Evolutionary conservation across 2,113 vertebrate genomes (phyloP).

Genomic region (Callocephalon fimbriatum): DNA sequence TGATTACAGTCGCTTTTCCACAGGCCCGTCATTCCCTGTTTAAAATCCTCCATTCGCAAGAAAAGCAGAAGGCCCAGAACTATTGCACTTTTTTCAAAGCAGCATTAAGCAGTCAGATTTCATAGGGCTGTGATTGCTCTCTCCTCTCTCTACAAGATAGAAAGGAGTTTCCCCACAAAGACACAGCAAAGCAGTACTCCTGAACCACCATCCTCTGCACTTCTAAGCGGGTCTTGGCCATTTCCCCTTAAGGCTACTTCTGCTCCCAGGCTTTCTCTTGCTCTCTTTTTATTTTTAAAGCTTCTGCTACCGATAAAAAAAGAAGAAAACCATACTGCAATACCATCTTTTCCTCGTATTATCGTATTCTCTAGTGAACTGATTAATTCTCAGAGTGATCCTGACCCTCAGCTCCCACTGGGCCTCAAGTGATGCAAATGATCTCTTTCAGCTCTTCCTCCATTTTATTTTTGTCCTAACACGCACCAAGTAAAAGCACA

Average conservation of each 20-base stretch:
- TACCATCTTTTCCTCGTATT: neutral
- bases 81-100: neutral
- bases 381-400: constrained; percentile 5
- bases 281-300: constrained; percentile 28
- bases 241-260: neutral
- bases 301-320: neutral
- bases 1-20: neutral
- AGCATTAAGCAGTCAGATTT: neutral
- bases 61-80: neutral
- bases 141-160: neutral
- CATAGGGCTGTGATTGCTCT: neutral
- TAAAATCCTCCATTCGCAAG: neutral
- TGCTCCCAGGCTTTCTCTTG: neutral
- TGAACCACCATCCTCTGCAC: neutral
- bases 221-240: neutral
- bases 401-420: constrained; percentile 12
- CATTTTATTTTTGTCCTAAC: constrained; percentile 42
- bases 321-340: neutral
- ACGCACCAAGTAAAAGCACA: neutral
- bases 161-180: neutral
- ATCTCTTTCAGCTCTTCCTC: neutral
- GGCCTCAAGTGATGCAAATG: constrained; percentile 27
- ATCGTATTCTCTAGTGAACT: constrained; percentile 11
- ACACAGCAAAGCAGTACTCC: neutral
- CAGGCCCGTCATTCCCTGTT: neutral